Base-by-base conservation (phyloP, 37 sponge, comb jelly and placozoan species). In the Bolinopsis microptera region DNA sequence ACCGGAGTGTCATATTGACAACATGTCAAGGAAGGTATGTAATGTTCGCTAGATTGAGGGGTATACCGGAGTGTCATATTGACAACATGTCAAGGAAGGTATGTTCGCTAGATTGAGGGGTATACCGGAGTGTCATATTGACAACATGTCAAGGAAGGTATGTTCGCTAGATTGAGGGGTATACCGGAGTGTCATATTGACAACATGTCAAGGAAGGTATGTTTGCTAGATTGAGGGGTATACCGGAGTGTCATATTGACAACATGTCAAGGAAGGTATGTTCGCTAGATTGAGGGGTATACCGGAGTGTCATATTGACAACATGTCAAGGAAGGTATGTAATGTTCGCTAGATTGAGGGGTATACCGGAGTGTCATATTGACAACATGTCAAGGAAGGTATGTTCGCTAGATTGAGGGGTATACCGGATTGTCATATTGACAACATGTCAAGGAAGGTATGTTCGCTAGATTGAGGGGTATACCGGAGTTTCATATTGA, bases 401-500 rank as follows among this genome's bases (percentile, higher is more conserved):
- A n/a, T n/a, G n/a, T n/a, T n/a, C n/a, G n/a, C n/a, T n/a, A n/a
- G n/a, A n/a, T n/a, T n/a, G n/a, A n/a, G n/a, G n/a, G n/a, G n/a
- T n/a, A n/a, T n/a, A n/a, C n/a, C n/a, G n/a, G n/a, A n/a, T n/a
- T n/a, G n/a, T n/a, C n/a, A n/a, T n/a, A n/a, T n/a, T n/a, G n/a
- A n/a, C n/a, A n/a, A n/a, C n/a, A n/a, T n/a, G n/a, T n/a, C n/a
- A n/a, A n/a, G n/a, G n/a, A n/a, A n/a, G 83, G 76, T 21, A 93
- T 98, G 40, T 97, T 93, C 88, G 94, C 95, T 25, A 75, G 95
- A 39, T 76, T 96, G 33, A 90, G 95, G 92, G 97, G 97, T 13
- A 93, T 96, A n/a, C 93, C 93, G 39, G 93, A 92, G 83, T 38
- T 67, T 13, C 77, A 93, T 28, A 80, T 80, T 32, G 83, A 80